Evolutionary conservation across 2,797 vertebrate species (phyloP).

Genomic region (Clarias laeviceps): DNA sequence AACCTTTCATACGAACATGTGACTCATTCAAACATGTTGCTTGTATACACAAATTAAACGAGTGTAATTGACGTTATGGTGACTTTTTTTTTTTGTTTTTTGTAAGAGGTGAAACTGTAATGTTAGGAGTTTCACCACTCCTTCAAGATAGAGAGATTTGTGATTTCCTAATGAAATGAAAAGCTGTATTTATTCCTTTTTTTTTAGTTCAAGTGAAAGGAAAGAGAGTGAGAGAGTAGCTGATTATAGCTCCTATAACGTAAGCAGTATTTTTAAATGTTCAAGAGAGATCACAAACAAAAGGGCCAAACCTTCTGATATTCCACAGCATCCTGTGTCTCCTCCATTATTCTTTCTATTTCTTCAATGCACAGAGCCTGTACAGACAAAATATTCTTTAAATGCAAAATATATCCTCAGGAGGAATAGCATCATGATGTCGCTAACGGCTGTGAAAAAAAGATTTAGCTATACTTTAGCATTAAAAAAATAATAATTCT

Average conservation of each 20-base stretch:
- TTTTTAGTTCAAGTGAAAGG: background rate
- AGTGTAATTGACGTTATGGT: background rate
- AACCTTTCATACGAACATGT: background rate
- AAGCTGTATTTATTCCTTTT: background rate
- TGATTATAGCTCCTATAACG: background rate
- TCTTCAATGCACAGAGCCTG: slow-evolving; percentile 95
- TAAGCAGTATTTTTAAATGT: background rate
- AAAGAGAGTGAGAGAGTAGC: background rate
- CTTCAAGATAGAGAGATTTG: background rate
- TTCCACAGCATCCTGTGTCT: slow-evolving; percentile 90
- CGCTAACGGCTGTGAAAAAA: background rate
- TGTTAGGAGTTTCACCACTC: background rate
- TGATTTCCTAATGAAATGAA: background rate
- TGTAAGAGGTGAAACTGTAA: background rate
- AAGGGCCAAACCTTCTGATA: slow-evolving; percentile 83
- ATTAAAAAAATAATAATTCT: background rate
- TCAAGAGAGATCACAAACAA: too few relatives aligned
- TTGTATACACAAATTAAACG: background rate
- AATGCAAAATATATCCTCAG: background rate
- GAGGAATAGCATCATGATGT: background rate
- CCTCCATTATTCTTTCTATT: slow-evolving; percentile 92
- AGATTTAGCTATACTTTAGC: background rate
- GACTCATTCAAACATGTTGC: background rate
- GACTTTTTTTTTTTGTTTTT: background rate
- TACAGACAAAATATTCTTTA: background rate